Evolutionary conservation across 1,140 invertebrate species (phyloP), one percentile per base, ranked within the genome.

Genomic region (Chrysomallon squamiferum): DNA sequence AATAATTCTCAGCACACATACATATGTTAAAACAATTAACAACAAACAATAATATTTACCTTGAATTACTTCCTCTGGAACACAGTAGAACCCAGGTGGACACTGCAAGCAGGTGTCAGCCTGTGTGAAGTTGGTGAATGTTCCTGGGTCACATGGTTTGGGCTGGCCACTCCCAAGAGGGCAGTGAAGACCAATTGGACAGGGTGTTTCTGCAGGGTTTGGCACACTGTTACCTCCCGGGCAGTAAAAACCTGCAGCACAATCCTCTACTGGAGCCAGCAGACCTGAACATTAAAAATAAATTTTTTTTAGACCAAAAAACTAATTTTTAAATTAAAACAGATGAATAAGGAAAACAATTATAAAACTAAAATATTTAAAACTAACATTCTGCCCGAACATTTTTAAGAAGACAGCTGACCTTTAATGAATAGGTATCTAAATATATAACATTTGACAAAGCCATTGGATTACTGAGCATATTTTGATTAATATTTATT

Each of bases 231-330:
- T 63, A 15, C 76, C 76, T 29, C 78, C 80, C 25, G 80, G 79
- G 60, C 81, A 83, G 65, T 82, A 83, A 69, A 77, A 83, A 0
- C 81, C 81, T 56, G 75, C 38, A 59, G 78, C 75, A 73, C 81
- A 83, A 30, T 73, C 68, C 56, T 62, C 80, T 45, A 72, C 69
- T 45, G 76, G 71, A 25, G 68, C 45, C 11, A 69, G 70, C 38
- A 83, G 64, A 18, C 81, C 81, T 81, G 63, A n/a, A 74, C 67
- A 56, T 41, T 25, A n/a, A 54, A 27, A 9, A 38, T 18, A 49
- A 52, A 57, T n/a, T 2, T 4, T 45, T 45, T 20, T 45, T 45
- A 18, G 43, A 18, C n/a, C n/a, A n/a, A n/a, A n/a, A n/a, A n/a
- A n/a, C n/a, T n/a, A n/a, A n/a, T n/a, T n/a, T n/a, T n/a, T n/a